phyloP scores from a whole-genome alignment of 2,888 invertebrate species.

The Scaptodrosophila latifasciaeformis region DNA sequence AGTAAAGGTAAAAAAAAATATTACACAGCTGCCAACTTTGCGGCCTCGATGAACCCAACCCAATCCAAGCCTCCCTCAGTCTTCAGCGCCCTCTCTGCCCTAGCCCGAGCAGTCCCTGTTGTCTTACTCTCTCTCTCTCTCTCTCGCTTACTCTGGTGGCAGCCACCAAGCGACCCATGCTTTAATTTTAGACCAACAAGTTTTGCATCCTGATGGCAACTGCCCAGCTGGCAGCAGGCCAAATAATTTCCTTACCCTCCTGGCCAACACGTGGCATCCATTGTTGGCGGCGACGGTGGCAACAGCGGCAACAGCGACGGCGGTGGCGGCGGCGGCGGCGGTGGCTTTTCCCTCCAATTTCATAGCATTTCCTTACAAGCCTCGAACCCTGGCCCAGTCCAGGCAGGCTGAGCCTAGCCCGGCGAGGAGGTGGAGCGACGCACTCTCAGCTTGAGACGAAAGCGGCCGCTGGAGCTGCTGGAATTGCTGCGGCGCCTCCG shows the following conservation, averaged over 20 bases:
- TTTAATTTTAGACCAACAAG: neutral
- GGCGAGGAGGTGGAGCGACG: conserved; percentile 55
- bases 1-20: neutral
- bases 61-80: no score
- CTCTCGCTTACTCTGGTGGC: neutral
- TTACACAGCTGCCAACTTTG: neutral
- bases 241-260: neutral
- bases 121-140: neutral
- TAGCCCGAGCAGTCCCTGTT: neutral
- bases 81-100: no score
- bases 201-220: neutral
- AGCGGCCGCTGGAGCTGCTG: conserved; percentile 50
- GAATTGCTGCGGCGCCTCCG: conserved; percentile 49
- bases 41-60: no score
- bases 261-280: neutral
- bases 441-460: conserved; percentile 51
- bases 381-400: neutral
- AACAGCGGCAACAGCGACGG: no score
- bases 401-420: conserved; percentile 31
- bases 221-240: neutral
- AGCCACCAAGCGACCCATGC: neutral
- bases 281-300: no score
- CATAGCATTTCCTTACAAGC: no score
- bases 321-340: no score
- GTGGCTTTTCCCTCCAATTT: no score